Conservation (phyloP, 30 jellyfish, hydroid and myxozoan species). For the Sanderia malayensis region DNA sequence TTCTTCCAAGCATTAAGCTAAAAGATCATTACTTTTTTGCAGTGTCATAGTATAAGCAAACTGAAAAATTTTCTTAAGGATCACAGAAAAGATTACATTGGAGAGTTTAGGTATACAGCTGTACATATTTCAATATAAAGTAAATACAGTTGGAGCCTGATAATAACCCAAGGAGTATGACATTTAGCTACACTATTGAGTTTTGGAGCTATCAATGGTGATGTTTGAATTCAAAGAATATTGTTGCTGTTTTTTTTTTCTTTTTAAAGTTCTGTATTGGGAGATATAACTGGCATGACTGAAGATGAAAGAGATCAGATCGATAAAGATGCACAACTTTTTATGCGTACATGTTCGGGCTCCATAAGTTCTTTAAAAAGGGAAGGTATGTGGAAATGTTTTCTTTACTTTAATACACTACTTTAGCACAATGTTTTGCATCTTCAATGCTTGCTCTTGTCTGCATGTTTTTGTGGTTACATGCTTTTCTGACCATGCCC, state of each 20-base stretch:
- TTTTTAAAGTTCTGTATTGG: not conserved
- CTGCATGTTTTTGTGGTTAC: too few species aligned
- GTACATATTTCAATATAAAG: not conserved
- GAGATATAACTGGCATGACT: constrained; percentile 13
- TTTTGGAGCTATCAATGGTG: not conserved
- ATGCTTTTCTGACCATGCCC: too few species aligned
- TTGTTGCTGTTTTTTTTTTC: not conserved
- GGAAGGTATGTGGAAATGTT: too few species aligned
- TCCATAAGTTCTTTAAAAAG: constrained; percentile 56
- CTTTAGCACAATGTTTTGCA: too few species aligned
- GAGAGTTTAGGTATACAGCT: not conserved
- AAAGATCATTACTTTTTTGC: too few species aligned
- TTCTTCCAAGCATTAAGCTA: too few species aligned
- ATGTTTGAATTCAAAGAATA: not conserved
- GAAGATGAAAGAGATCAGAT: constrained; percentile 83
- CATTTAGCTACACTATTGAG: not conserved
- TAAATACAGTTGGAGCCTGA: not conserved
- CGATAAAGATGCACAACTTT: constrained; percentile 80
- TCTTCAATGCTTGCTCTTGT: too few species aligned
- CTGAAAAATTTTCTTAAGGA: not conserved
- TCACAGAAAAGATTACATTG: not conserved
- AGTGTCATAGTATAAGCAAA: not conserved
- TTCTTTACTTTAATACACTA: too few species aligned
- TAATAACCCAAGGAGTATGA: not conserved
- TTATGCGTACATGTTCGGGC: constrained; percentile 73